Conservation (phyloP, 2,797 vertebrate species). For the Onychomys arenicola region DNA sequence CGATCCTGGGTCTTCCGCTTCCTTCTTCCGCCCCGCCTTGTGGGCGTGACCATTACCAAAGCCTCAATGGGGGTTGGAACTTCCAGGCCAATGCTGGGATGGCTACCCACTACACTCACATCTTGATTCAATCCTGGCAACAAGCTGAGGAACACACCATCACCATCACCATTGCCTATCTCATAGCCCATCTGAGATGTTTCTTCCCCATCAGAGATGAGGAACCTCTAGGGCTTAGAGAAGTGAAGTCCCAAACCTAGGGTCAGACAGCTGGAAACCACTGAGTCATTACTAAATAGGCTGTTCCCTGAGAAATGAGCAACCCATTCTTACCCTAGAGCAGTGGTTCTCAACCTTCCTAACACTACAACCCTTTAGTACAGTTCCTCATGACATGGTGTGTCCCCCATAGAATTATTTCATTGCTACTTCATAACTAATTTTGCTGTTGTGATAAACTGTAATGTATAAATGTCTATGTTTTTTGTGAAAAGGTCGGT, state of each 20-base stretch:
- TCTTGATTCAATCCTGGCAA: background rate
- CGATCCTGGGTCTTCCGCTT: too few relatives aligned
- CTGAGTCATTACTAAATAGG: background rate
- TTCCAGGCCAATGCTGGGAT: too few relatives aligned
- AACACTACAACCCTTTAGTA: too few relatives aligned
- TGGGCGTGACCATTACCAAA: too few relatives aligned
- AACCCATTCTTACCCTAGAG: background rate
- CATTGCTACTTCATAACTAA: background rate
- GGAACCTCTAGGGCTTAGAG: background rate
- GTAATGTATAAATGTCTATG: background rate
- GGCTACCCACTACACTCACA: background rate
- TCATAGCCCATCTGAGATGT: rapidly evolving
- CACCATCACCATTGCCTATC: rapidly evolving
- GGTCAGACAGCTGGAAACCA: background rate
- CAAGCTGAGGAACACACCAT: background rate
- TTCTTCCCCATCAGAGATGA: background rate
- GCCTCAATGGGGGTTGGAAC: too few relatives aligned
- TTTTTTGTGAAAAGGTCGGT: background rate
- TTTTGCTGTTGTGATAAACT: background rate
- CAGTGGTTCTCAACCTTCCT: background rate
- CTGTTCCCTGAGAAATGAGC: background rate
- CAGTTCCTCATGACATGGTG: background rate
- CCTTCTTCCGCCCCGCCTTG: too few relatives aligned
- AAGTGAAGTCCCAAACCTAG: background rate
- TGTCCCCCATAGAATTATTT: too few relatives aligned